Conservation (phyloP, 2,888 invertebrate species). For the Minunthozetes semirufus region DNA sequence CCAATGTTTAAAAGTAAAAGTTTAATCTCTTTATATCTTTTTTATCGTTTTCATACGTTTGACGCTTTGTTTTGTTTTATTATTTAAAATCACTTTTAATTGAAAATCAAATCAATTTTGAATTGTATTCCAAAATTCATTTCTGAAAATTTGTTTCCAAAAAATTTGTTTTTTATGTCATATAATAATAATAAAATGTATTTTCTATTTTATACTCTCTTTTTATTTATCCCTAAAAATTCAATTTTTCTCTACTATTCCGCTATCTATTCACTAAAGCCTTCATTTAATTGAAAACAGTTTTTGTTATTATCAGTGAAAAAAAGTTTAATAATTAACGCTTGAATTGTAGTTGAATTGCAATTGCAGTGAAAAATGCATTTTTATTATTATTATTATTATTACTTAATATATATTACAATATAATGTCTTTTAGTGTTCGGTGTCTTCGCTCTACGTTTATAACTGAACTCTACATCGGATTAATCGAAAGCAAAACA, state of each 20-base stretch:
- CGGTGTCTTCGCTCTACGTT: neutral
- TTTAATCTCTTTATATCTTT: too few species aligned
- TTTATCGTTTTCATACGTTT: too few species aligned
- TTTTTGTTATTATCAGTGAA: constrained; percentile 17
- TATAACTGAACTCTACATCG: neutral
- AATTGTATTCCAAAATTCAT: neutral
- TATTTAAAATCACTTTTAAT: too few species aligned
- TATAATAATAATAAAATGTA: neutral
- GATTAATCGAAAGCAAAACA: neutral
- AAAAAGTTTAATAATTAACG: constrained; percentile 26
- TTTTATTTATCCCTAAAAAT: neutral
- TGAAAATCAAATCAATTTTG: neutral
- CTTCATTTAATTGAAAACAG: neutral
- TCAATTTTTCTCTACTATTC: neutral
- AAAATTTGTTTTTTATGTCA: constrained; percentile 10
- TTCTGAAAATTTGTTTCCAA: constrained; percentile 8
- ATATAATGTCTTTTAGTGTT: constrained; percentile 5
- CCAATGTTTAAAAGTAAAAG: too few species aligned
- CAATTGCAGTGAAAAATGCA: constrained; percentile 23
- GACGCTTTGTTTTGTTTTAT: too few species aligned
- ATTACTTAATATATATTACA: constrained; percentile 13
- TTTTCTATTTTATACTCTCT: neutral
- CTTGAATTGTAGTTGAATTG: constrained; percentile 16
- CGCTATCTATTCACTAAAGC: constrained; percentile 4
- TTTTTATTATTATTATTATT: constrained; percentile 7